Base-by-base conservation (phyloP, 2,888 invertebrate genomes). In the Baronia brevicornis region DNA sequence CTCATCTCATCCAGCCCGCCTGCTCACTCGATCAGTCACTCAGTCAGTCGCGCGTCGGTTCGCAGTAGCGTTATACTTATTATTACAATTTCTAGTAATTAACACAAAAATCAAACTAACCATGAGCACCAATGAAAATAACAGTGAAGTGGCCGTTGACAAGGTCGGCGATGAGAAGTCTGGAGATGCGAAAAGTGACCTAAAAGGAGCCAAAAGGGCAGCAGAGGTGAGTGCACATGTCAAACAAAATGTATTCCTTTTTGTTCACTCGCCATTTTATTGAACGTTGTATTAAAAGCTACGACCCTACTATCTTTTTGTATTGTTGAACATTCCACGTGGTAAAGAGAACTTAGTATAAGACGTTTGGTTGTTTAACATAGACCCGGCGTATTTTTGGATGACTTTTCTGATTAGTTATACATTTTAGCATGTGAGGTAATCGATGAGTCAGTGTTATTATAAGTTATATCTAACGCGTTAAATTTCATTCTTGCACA, bases 131-230 rank as follows among this genome's bases (percentile, higher is more conserved):
- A 86, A 86, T 84, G 92, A 92, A 85, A 92, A 91, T 85, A 93
- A 91, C 87, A 86, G 88, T 71, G 92, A 93, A 86, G 92, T 93
- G 82, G 92, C 91, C 61, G 91, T 93, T 54, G 93, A 93, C 85
- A 93, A 93, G 88, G 88, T 88, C 71, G 92, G 91, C 69, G 92
- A 92, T 66, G 92, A 92, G 85, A 87, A 87, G 68, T 84, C 88
- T 51, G 54, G 48, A 34, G 92, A 92, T 71, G 88, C 90, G 36
- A 93, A 93, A 87, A 90, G 91, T 84, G 92, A 92, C 71, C 86
- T 93, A 69, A 93, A 93, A 86, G 93, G 92, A 84, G 91, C 91
- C 71, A 94, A 94, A 87, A 90, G 94, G 87, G 90, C 93, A 85
- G 92, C 93, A 64, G 93, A 93, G 90, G 93, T 93, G 84, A 91